phyloP scores from a whole-genome alignment of 2,888 invertebrate genomes.

The Bruchidius siliquastri region DNA sequence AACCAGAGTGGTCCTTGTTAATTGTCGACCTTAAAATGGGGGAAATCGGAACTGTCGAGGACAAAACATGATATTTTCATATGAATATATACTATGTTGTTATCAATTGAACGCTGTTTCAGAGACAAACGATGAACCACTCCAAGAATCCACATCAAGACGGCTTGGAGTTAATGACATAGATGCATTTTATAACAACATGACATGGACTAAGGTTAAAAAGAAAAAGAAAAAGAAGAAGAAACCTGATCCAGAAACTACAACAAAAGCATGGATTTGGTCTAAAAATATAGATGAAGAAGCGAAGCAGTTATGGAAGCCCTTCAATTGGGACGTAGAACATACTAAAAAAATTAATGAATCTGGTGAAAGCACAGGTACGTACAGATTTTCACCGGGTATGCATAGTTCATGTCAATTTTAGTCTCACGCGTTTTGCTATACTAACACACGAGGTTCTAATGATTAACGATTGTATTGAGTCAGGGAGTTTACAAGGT shows the following conservation, averaged over 20 bases:
- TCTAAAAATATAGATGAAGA: background rate
- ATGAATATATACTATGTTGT: too few relatives aligned
- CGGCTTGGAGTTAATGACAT: background rate
- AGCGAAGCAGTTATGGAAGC: background rate
- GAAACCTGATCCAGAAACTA: background rate
- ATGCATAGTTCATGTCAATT: too few relatives aligned
- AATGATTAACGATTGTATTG: too few relatives aligned
- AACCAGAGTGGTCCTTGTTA: too few relatives aligned
- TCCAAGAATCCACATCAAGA: background rate
- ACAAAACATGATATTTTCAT: too few relatives aligned
- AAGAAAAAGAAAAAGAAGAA: background rate
- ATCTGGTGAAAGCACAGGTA: background rate
- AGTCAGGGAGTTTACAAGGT: too few relatives aligned
- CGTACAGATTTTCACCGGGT: too few relatives aligned
- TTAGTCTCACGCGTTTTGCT: too few relatives aligned
- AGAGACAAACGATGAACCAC: background rate
- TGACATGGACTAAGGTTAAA: background rate
- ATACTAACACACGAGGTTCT: too few relatives aligned
- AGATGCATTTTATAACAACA: background rate
- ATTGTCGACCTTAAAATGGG: too few relatives aligned
- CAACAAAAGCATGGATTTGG: background rate
- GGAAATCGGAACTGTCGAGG: too few relatives aligned
- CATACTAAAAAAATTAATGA: constrained; percentile 2
- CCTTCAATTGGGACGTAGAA: constrained; percentile 5
- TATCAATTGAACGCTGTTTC: background rate